Base-by-base conservation (phyloP, 2,888 invertebrate genomes). In the Epirrhoe alternata region DNA sequence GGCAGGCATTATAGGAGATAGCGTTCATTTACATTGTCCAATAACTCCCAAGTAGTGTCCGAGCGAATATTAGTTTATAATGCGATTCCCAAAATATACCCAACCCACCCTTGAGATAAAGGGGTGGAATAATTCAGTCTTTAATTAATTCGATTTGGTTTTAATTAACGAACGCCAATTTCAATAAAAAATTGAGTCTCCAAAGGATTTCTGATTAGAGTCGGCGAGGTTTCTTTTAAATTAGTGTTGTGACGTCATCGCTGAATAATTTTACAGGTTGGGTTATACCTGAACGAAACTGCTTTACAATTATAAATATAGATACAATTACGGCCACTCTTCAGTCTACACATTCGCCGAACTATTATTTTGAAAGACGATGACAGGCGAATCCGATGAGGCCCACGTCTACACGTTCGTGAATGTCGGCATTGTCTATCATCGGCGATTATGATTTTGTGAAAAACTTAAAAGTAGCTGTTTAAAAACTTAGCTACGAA, bases 1-100 rank as follows among this genome's bases (percentile, higher is more conserved):
- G 90, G 90, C 89, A 88, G 87, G 92, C 93, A 93, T 93, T 93
- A 93, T 92, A 90, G 92, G 88, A 91, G 90, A 90, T 91, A 93
- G 90, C 90, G 92, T 93, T 93, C 93, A 93, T 93, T 94, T 94
- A 94, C 93, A 93, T 93, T 94, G 93, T 93, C 91, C 93, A 92
- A 93, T 93, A 93, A 92, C 92, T 93, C 89, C 24, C 90, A 91
- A 93, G 92, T 92, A 91, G 91, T 92, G 93, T 90, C 92, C 92
- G 86, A 88, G 85, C 88, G 89, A 90, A 90, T 92, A 92, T 93
- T 91, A 92, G 92, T 92, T 92, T 92, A 92, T 42, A 42, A 42
- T 87, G 86, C 86, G 83, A 85, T 86, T 86, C 86, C 83, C 47
- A 52, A 52, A 54, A 55, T 61, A 42, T 49, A 64, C 69, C 8